Conservation (phyloP, 2,888 invertebrate genomes). For the Monochamus alternatus region DNA sequence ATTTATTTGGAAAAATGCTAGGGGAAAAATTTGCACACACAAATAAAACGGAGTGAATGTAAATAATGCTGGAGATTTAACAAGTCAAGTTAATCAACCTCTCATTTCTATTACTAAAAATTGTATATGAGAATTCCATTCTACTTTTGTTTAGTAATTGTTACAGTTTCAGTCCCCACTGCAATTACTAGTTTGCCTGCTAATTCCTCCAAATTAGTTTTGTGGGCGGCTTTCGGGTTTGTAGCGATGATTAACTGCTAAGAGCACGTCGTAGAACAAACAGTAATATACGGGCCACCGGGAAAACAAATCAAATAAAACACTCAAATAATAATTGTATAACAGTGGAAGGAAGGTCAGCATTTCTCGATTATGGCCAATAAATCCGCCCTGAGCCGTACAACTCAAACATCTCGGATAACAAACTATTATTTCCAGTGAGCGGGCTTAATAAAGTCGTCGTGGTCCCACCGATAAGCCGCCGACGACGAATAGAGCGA, state of each 20-base stretch:
- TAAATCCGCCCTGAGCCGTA: slow-evolving; percentile 25
- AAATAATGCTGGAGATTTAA: no score
- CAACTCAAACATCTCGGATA: slow-evolving; percentile 24
- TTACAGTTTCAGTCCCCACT: no score
- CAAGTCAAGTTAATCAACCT: no score
- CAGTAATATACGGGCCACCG: background rate
- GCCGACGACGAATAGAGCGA: slow-evolving; percentile 20
- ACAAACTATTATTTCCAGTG: slow-evolving; percentile 24
- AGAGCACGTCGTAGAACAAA: background rate
- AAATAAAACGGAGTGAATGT: no score
- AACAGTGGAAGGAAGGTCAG: background rate
- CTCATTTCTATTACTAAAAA: no score
- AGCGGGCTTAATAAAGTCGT: slow-evolving; percentile 22
- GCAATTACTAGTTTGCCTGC: no score
- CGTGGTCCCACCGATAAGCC: background rate
- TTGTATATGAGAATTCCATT: no score
- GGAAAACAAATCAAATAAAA: slow-evolving; percentile 6
- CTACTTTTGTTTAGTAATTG: no score
- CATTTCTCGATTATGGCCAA: slow-evolving; percentile 31
- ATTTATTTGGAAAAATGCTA: no score
- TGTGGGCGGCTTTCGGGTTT: no score
- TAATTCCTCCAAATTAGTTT: no score
- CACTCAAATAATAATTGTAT: background rate
- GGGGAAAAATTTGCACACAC: no score
- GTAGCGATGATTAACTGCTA: background rate